Evolutionary conservation across 2,888 invertebrate genomes (phyloP), one percentile per base, ranked within the genome.

Genomic region (Ptychoptera albimana): DNA sequence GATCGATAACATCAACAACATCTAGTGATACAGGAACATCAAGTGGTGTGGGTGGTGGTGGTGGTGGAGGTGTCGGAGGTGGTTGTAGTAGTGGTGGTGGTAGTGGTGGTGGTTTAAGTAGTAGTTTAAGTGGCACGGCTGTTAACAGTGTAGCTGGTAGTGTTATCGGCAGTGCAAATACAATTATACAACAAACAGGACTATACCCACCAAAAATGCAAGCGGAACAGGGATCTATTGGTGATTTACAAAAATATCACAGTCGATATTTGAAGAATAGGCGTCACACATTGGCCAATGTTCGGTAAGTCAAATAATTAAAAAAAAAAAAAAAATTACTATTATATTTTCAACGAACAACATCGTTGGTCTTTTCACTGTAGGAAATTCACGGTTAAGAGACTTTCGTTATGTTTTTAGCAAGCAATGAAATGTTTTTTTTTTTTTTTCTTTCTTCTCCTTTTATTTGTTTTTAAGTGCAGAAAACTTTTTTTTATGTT

Each of bases 151-250:
- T 49, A 12, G 49, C 48, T 31, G 49, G 52, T 44, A 46, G 49
- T 45, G 52, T 50, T 41, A 48, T 51, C 48, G 57, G 60, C 46
- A 59, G 51, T 48, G 48, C 54, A 49, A 53, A 49, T 41, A 53
- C 39, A 35, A 16, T 42, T 16, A 15, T 42, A 42, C 32, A 48
- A 60, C 60, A 38, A 60, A 57, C 50, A 50, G 58, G 66, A 43
- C 63, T 64, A 48, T 62, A 65, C 50, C 63, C 67, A 56, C 68
- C 72, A 11, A 87, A 73, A 69, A 88, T 89, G 88, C 88, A 89
- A 71, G 89, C 88, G 54, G 88, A 89, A 67, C 87, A 87, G 61
- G 88, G 89, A 54, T 83, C 85, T 64, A 87, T 89, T 61, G 87
- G 86, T 45, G 88, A 88, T 66, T 74, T 89, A 57, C 84, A 88